Conservation (phyloP, 2,888 invertebrate species). For the Tinea pellionella region DNA sequence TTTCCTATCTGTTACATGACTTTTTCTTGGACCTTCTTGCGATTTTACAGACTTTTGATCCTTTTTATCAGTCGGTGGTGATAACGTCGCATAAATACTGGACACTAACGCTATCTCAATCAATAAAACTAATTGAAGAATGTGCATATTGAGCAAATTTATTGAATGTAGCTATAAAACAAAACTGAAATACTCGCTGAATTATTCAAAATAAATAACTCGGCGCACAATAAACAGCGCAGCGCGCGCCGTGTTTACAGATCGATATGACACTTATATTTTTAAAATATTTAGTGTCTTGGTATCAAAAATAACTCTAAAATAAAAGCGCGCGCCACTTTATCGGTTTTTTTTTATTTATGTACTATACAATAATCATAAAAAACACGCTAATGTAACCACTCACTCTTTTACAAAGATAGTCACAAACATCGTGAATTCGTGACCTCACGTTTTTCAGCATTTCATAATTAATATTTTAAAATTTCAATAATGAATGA, state of each 20-base stretch:
- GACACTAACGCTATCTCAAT: constrained; percentile 42
- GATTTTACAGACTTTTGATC: constrained; percentile 55
- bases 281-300: background rate
- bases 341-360: too few species aligned
- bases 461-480: too few species aligned
- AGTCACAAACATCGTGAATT: too few species aligned
- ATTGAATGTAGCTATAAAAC: background rate
- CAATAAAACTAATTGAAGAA: background rate
- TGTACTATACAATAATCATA: too few species aligned
- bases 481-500: too few species aligned
- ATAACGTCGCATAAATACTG: constrained; percentile 51
- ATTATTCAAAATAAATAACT: background rate
- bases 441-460: too few species aligned
- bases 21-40: constrained; percentile 69
- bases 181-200: background rate
- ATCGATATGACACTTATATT: background rate
- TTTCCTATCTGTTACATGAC: constrained; percentile 76
- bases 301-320: too few species aligned
- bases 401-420: too few species aligned
- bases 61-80: constrained; percentile 57
- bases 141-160: background rate
- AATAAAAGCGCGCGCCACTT: too few species aligned
- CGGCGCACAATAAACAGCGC: background rate
- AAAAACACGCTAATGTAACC: too few species aligned
- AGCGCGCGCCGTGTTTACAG: background rate